Conservation (phyloP, 2,113 vertebrate genomes). For the Climacteris rufus region DNA sequence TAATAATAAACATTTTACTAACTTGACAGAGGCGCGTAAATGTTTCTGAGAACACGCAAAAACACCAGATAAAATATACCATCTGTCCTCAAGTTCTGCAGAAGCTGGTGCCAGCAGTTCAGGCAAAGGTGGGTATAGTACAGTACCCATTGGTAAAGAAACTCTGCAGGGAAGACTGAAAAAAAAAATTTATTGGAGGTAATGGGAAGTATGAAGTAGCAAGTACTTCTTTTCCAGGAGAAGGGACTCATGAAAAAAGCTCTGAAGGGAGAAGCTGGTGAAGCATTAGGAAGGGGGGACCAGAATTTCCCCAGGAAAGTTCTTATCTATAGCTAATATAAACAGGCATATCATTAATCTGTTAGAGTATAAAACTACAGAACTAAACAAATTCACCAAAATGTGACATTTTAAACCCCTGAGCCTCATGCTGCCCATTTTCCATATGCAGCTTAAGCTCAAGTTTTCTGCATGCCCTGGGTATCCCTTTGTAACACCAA, state of each 20-base stretch:
- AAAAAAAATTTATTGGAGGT: neutral
- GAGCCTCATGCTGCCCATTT: neutral
- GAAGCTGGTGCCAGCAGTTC: constrained; percentile 29
- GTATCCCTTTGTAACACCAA: neutral
- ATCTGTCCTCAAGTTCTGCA: constrained; percentile 41
- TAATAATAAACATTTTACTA: constrained; percentile 17
- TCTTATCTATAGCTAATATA: neutral
- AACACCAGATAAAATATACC: constrained; percentile 23
- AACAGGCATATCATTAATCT: neutral
- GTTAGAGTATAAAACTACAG: neutral
- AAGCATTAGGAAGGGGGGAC: neutral
- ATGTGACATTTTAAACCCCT: neutral
- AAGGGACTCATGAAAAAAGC: neutral
- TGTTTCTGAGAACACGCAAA: constrained; percentile 26
- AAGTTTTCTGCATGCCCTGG: neutral
- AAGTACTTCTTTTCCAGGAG: neutral
- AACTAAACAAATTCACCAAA: neutral
- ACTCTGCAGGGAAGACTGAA: neutral
- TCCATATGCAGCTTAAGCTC: rapidly evolving
- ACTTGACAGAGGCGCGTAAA: constrained; percentile 8
- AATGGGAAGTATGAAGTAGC: neutral
- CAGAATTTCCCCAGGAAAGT: neutral
- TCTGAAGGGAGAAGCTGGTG: neutral
- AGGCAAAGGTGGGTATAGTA: constrained; percentile 40
- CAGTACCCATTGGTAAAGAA: neutral